Base-by-base conservation (phyloP, 2,113 vertebrate species). In the Rattus rattus region DNA sequence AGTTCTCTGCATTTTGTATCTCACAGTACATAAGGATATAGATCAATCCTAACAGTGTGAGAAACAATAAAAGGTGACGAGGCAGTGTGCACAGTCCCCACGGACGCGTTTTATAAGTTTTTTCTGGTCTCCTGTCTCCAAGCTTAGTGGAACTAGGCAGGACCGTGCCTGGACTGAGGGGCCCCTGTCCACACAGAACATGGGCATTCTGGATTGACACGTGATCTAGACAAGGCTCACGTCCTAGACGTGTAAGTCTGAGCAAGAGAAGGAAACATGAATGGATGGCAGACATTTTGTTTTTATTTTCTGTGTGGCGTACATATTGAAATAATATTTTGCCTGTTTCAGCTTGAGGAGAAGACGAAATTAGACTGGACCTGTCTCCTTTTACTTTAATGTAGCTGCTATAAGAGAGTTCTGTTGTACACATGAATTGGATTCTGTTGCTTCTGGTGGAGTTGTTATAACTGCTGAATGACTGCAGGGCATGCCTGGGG, bases 341-440 rank as follows among this genome's bases (percentile, higher is more conserved):
- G 10, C 33, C 52, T 75, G 7, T 39, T 36, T 24, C 39, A 36
- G 13, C 39, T 52, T 54, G 81, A 69, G 14, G 69, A 83, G 19
- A 52, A 12, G 63, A 70, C 24, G 36, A 43, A 7, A 47, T 79
- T 89, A 76, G 67, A 70, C 91, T 88, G 56, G 39, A 54, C 30
- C 20, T 56, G 24, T 59, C 73, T 59, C 14, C 47, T 94, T 87
- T 91, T 39, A 33, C 56, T 88, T 73, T 76, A 91, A 52, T 43
- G 39, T 54, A 91, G 39, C 63, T 70, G 43, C 39, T 49, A 47
- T 75, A 63, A 70, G 49, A 59, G 28, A 20, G 63, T 1, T 56
- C 49, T 11, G 26, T 0, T 63, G 9, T 2, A 6, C 5, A 17
- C 2, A 0, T 11, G 7, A 11, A 3, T 59, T 24, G 4, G 12